A percentile compares a stretch with the other conserved stretches of the same genome.
Evolutionary conservation across 2,113 vertebrate species (phyloP).

Genomic region (Stigmatopora argus): DNA sequence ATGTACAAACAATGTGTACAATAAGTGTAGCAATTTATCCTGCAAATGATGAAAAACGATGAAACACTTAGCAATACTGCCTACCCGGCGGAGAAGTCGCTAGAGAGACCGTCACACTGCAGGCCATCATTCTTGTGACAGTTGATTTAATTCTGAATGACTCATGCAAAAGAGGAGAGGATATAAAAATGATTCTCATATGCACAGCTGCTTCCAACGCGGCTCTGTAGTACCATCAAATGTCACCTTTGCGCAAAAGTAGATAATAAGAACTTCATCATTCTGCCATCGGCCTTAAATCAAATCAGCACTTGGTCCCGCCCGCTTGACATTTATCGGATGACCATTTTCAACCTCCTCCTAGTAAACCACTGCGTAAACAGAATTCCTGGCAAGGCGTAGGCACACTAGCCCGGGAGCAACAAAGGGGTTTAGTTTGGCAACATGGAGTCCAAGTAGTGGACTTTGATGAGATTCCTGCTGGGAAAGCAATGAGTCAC

Average conservation of each 20-base stretch:
- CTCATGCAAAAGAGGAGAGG: constrained; percentile 42
- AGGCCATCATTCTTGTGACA: constrained; percentile 48
- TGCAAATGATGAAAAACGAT: neutral
- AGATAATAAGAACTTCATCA: constrained; percentile 8
- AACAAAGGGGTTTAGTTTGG: constrained; percentile 36
- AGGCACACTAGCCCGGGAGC: constrained; percentile 8
- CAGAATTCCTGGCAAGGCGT: constrained; percentile 25
- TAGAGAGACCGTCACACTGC: constrained; percentile 12
- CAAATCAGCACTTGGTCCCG: constrained; percentile 7
- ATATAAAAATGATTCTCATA: constrained; percentile 47
- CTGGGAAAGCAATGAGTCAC: constrained; percentile 31
- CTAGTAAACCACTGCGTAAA: constrained; percentile 12
- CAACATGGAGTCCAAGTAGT: constrained; percentile 9
- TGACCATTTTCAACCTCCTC: constrained; percentile 16
- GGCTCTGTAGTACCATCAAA: constrained; percentile 22
- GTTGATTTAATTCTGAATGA: constrained; percentile 54
- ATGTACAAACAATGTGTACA: neutral
- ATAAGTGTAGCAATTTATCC: neutral
- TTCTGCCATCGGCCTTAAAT: constrained; percentile 24
- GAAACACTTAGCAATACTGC: constrained; percentile 9
- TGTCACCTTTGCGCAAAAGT: constrained; percentile 5
- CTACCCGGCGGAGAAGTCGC: constrained; percentile 20
- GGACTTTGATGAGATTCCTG: constrained; percentile 23
- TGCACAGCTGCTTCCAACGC: constrained; percentile 26
- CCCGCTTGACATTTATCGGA: constrained; percentile 28